A percentile compares a stretch with the other conserved stretches of the same genome.
Conservation (phyloP, 2,888 invertebrate species). For the Drosophila lutescens region DNA sequence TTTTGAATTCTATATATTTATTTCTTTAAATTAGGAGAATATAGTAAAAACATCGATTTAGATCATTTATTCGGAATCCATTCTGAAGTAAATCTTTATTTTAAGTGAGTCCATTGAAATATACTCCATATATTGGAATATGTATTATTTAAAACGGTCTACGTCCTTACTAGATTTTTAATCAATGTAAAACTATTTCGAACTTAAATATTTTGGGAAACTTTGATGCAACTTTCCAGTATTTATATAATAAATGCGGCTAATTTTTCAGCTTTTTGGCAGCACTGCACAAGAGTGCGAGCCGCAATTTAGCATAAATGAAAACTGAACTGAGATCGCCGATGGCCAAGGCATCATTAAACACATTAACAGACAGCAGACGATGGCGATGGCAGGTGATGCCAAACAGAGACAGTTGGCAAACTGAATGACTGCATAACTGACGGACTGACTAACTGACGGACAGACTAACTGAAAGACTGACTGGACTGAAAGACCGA, state of each 20-base stretch:
- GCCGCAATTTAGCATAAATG: constrained; percentile 75
- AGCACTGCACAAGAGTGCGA: constrained; percentile 20
- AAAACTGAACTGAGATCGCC: constrained; percentile 44
- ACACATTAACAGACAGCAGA: constrained; percentile 70
- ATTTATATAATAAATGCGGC: neutral
- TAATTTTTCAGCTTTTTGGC: constrained; percentile 3
- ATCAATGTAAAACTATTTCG: too few species aligned
- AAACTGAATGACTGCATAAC: constrained; percentile 9
- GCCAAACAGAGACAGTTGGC: constrained; percentile 62
- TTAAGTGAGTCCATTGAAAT: too few species aligned
- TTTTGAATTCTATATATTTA: too few species aligned
- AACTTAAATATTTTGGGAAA: too few species aligned
- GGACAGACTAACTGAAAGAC: neutral
- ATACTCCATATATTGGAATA: too few species aligned
- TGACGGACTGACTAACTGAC: constrained; percentile 22
- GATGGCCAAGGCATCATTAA: constrained; percentile 75
- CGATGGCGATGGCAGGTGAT: constrained; percentile 58
- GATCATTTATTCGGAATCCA: too few species aligned
- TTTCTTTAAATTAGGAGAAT: too few species aligned
- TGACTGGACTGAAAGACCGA: constrained; percentile 6
- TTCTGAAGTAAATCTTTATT: too few species aligned
- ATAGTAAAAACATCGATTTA: too few species aligned
- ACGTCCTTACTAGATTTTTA: too few species aligned
- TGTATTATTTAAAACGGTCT: too few species aligned
- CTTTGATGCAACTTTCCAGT: neutral